Evolutionary conservation across 2,888 invertebrate genomes (phyloP).

Genomic region (Sturmia bella): DNA sequence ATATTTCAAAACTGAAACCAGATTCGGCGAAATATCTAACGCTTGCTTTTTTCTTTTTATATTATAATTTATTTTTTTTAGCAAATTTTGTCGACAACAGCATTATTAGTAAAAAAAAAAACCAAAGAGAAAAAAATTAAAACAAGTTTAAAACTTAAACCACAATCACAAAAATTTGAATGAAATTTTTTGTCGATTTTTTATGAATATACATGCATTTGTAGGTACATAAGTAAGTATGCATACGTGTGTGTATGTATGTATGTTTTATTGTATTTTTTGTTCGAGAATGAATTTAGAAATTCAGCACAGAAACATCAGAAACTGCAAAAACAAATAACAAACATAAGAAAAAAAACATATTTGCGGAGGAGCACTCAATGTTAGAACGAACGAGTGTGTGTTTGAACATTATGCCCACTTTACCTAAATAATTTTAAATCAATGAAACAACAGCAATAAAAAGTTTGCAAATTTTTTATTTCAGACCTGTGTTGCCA

Average conservation of each 20-base stretch:
- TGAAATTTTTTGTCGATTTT: conserved; percentile 28
- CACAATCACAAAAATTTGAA: conserved; percentile 51
- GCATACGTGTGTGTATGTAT: too few relatives aligned
- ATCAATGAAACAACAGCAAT: conserved; percentile 13
- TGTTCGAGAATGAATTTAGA: conserved; percentile 62
- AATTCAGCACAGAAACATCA: conserved; percentile 48
- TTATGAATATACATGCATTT: background rate
- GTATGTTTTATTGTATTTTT: conserved; percentile 14
- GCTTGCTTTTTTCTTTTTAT: conserved; percentile 17
- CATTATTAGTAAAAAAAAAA: conserved; percentile 13
- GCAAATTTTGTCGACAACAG: conserved; percentile 38
- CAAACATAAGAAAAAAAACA: conserved; percentile 26
- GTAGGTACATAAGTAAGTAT: too few relatives aligned
- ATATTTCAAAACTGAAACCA: conserved; percentile 46
- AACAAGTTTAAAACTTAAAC: conserved; percentile 57
- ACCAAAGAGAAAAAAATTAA: conserved; percentile 5
- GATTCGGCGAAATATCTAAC: conserved; percentile 68
- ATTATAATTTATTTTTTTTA: conserved; percentile 10
- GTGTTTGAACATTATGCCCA: conserved; percentile 13
- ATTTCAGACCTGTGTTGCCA: background rate
- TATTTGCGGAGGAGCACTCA: conserved; percentile 6
- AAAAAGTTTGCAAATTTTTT: background rate
- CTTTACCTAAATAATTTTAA: conserved; percentile 50
- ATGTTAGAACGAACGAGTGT: conserved; percentile 3
- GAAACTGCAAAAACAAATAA: conserved; percentile 9